Evolutionary conservation across 53 echinoderm and acorn worm species (phyloP).

Genomic region (Zoroaster sp.): DNA sequence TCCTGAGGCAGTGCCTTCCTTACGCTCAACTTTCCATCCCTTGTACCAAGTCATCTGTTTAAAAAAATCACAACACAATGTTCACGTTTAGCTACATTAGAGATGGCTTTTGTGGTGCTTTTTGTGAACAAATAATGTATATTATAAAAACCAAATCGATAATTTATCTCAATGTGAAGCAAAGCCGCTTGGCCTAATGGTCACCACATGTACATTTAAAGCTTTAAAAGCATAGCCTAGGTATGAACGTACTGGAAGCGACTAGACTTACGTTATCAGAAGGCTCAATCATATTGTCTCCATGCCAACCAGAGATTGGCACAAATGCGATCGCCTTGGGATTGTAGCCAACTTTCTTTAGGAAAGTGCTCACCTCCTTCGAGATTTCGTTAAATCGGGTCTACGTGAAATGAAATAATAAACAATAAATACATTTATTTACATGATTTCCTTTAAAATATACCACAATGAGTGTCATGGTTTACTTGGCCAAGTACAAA

Average conservation of each 20-base stretch:
- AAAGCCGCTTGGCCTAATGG: no score
- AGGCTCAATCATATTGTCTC: constrained; percentile 85
- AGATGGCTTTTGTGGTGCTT: no score
- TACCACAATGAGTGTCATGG: not conserved
- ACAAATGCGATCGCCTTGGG: constrained; percentile 72
- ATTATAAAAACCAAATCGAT: no score
- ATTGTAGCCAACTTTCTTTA: constrained; percentile 86
- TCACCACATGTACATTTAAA: no score
- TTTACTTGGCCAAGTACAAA: not conserved
- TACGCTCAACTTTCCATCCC: constrained; percentile 36
- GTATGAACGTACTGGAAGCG: no score
- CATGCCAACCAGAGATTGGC: constrained; percentile 82
- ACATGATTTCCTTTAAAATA: not conserved
- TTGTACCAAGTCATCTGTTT: constrained; percentile 62
- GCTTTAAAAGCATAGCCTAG: no score
- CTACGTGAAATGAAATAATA: not conserved
- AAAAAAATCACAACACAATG: not conserved
- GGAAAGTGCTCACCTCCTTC: constrained; percentile 67
- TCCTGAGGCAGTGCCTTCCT: constrained; percentile 57
- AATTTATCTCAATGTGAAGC: no score
- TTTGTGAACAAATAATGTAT: not conserved
- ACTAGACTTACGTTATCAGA: constrained; percentile 54
- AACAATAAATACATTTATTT: not conserved
- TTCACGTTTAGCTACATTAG: not conserved
- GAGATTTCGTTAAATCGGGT: constrained; percentile 69